Percentiles rank a stretch among this genome's conserved stretches.
Evolutionary conservation across 2,888 invertebrate species (phyloP).

Genomic region (Athalia rosae): DNA sequence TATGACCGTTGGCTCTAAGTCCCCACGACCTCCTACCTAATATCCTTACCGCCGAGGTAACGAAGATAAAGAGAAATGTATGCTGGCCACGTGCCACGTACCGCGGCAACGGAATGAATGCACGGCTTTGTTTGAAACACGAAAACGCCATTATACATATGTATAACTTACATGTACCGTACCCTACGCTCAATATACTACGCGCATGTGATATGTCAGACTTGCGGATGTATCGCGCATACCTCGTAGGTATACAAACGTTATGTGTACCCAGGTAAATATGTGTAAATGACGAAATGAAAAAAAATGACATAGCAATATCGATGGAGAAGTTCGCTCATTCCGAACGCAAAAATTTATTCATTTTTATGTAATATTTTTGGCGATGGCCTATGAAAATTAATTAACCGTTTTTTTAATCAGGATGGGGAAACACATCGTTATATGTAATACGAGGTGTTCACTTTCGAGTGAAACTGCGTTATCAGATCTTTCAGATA

Average conservation of each 20-base stretch:
- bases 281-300: too few relatives aligned
- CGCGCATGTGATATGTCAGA: conserved; percentile 16
- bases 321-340: too few relatives aligned
- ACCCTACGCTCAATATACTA: conserved; percentile 14
- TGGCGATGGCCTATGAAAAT: too few relatives aligned
- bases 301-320: too few relatives aligned
- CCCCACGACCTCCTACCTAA: neutral
- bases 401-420: too few relatives aligned
- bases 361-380: too few relatives aligned
- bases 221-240: conserved; percentile 13
- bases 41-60: neutral
- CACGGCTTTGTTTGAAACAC: conserved; percentile 38
- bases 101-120: conserved; percentile 25
- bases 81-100: conserved; percentile 39
- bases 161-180: too few relatives aligned
- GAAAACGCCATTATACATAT: conserved; percentile 32
- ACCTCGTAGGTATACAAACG: conserved; percentile 16
- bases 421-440: too few relatives aligned
- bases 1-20: neutral
- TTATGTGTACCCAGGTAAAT: neutral
- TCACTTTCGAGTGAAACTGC: too few relatives aligned
- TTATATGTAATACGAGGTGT: too few relatives aligned
- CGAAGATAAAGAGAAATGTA: conserved; percentile 25
- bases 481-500: too few relatives aligned
- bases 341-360: too few relatives aligned